Conservation (phyloP, 1,140 invertebrate genomes). For the Aphaenogaster ashmeadi region DNA sequence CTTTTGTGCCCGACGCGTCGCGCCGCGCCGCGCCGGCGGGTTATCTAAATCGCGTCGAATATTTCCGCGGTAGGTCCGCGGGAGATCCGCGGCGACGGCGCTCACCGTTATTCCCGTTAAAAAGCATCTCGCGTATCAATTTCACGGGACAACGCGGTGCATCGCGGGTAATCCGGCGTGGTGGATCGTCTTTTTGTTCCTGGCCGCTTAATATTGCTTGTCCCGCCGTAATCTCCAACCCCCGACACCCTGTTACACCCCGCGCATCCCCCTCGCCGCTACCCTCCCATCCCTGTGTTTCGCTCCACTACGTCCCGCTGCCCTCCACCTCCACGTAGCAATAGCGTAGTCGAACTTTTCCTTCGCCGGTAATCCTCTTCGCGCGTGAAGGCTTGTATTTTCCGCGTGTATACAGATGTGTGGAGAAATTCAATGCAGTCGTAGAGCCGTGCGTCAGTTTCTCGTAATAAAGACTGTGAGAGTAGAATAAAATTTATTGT, state of each 20-base stretch:
- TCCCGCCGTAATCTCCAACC: slow-evolving; percentile 82
- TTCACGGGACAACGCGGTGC: slow-evolving; percentile 84
- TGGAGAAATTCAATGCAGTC: background rate
- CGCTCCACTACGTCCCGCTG: slow-evolving; percentile 64
- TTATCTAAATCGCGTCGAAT: slow-evolving; percentile 79
- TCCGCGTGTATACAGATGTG: slow-evolving; percentile 39
- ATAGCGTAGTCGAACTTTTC: slow-evolving; percentile 66
- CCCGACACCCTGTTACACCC: slow-evolving; percentile 72
- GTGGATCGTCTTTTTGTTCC: slow-evolving; percentile 85
- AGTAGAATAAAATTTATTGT: background rate
- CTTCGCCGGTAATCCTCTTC: slow-evolving; percentile 51
- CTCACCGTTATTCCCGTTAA: slow-evolving; percentile 71
- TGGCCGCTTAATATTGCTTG: slow-evolving; percentile 84
- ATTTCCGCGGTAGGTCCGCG: slow-evolving; percentile 68
- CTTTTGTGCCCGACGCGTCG: slow-evolving; percentile 64
- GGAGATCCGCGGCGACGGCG: slow-evolving; percentile 37
- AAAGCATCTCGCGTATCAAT: slow-evolving; percentile 85
- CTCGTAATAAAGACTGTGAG: background rate
- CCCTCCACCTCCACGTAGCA: slow-evolving; percentile 38
- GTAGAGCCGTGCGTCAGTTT: background rate
- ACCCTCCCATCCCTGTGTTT: slow-evolving; percentile 45
- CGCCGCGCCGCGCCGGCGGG: slow-evolving; percentile 38
- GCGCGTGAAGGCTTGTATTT: slow-evolving; percentile 20
- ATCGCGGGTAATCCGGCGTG: slow-evolving; percentile 82
- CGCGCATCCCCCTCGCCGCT: slow-evolving; percentile 40